These are phyloP conservation scores for Drosophila prostipennis DNA, from an alignment of 2,888 invertebrate genomes.

Conservation along the genomic window DNA sequence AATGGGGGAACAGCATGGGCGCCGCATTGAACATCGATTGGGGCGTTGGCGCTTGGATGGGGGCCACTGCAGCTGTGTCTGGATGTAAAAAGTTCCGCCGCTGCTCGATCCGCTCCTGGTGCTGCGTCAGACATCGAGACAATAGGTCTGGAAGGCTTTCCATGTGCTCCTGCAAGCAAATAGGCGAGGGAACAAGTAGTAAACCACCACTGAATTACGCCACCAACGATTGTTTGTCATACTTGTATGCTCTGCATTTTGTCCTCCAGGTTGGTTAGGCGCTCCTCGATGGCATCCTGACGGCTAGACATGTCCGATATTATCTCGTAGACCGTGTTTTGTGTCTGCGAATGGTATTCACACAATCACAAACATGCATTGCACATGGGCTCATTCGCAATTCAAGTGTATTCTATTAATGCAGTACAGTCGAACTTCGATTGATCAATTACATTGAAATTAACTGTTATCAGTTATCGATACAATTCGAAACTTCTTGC, in stretches of 20 bases:
- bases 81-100: constrained; percentile 94
- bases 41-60: constrained; percentile 85
- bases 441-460: neutral
- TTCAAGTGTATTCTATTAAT: neutral
- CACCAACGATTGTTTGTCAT: constrained; percentile 60
- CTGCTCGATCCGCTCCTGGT: constrained; percentile 93
- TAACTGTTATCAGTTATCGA: too few relatives aligned
- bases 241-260: constrained; percentile 93
- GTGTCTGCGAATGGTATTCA: constrained; percentile 88
- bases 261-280: constrained; percentile 96
- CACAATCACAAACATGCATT: constrained; percentile 18
- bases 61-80: constrained; percentile 89
- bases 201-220: neutral
- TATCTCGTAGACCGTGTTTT: constrained; percentile 98
- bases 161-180: constrained; percentile 88
- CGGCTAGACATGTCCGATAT: constrained; percentile 98
- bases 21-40: constrained; percentile 85
- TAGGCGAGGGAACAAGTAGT: too few relatives aligned
- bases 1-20: constrained; percentile 86
- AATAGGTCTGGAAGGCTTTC: constrained; percentile 93
- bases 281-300: constrained; percentile 96
- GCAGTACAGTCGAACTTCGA: constrained; percentile 5
- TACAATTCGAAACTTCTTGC: too few relatives aligned
- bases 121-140: constrained; percentile 89
- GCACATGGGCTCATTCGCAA: constrained; percentile 3